Evolutionary conservation across 2,797 vertebrate genomes (phyloP).

Genomic region (Stomatorhinus walkeri): DNA sequence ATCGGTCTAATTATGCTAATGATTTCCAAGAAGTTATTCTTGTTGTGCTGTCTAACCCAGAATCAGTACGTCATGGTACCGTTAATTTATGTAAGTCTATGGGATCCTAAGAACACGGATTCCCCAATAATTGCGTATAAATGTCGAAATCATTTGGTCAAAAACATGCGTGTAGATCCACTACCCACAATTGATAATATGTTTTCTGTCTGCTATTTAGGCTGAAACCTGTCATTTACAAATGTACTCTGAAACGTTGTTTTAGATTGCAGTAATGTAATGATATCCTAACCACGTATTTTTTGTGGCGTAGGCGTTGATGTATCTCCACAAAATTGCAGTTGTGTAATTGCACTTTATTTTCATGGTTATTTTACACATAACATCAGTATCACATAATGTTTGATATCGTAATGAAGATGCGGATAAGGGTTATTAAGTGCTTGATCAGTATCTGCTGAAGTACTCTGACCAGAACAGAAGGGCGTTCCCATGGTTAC

Average conservation of each 20-base stretch:
- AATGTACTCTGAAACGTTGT: background rate
- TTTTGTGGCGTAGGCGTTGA: background rate
- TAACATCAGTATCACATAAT: background rate
- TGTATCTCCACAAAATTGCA: background rate
- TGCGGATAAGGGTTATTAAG: background rate
- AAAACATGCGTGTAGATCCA: background rate
- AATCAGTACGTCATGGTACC: background rate
- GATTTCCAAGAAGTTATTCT: background rate
- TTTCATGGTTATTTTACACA: background rate
- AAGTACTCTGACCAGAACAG: background rate
- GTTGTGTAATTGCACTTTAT: background rate
- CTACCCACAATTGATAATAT: background rate
- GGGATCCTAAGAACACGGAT: background rate
- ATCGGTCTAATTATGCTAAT: background rate
- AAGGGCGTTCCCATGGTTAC: slow-evolving; percentile 18
- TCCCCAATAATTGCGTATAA: background rate
- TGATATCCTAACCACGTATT: background rate
- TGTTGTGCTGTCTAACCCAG: background rate
- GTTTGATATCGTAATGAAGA: background rate
- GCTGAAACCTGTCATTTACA: background rate
- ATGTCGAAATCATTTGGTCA: background rate
- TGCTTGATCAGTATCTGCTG: background rate
- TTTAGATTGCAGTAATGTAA: background rate
- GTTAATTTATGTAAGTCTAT: background rate
- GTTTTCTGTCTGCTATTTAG: background rate